phyloP scores from a whole-genome alignment of 2,888 invertebrate species.

The Cephus pulcher region DNA sequence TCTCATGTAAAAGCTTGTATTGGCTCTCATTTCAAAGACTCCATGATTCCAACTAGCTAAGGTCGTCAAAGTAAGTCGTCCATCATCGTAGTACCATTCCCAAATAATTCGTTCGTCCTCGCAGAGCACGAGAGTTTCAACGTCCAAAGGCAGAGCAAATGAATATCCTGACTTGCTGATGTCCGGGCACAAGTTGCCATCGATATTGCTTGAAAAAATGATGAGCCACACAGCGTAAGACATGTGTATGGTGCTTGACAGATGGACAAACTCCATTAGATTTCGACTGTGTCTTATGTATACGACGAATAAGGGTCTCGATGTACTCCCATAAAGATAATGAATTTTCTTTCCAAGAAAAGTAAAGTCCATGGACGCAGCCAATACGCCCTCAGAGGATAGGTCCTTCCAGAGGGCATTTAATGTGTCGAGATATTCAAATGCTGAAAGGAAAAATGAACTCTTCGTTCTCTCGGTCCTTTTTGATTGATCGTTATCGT shows the following conservation, averaged over 20 bases:
- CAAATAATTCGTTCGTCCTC: conserved; percentile 2
- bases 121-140: conserved; percentile 29
- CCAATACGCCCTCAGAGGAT: no score
- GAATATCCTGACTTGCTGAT: conserved; percentile 13
- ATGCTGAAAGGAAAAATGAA: no score
- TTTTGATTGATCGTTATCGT: no score
- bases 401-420: no score
- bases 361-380: no score
- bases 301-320: conserved; percentile 30
- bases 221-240: conserved; percentile 39
- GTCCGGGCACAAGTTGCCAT: conserved; percentile 4
- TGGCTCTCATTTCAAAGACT: no score
- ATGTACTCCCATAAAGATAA: background rate
- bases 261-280: conserved; percentile 22
- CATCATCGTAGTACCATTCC: conserved; percentile 24
- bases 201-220: conserved; percentile 27
- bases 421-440: no score
- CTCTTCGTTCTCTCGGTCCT: no score
- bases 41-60: background rate
- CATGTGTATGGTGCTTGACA: conserved; percentile 30
- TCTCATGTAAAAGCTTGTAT: no score
- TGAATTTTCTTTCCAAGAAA: no score
- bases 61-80: no score
- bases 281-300: conserved; percentile 13
- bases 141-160: conserved; percentile 29